A percentile compares a stretch with the other conserved stretches of the same genome.
Evolutionary conservation across 2,113 vertebrate genomes (phyloP).

Genomic region (Sinocyclocheilus rhinocerous): DNA sequence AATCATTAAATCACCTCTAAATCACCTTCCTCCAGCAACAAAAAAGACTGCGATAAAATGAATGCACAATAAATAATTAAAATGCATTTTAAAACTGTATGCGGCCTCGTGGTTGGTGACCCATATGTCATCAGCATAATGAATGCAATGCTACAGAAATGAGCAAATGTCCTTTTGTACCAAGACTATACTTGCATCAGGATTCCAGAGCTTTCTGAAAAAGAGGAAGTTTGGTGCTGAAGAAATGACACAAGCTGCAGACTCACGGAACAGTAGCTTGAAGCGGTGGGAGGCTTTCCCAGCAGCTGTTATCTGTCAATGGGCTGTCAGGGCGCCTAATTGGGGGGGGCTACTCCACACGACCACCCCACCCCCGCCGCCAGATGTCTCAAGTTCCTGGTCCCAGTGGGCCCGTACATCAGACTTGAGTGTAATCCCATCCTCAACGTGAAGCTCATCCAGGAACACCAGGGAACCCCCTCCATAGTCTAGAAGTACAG

Average conservation of each 20-base stretch:
- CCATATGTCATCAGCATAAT: neutral
- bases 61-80: neutral
- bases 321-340: constrained; percentile 62
- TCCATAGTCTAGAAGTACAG: constrained; percentile 52
- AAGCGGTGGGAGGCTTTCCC: constrained; percentile 54
- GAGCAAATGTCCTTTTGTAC: neutral
- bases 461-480: constrained; percentile 57
- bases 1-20: neutral
- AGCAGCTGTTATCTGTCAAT: constrained; percentile 69
- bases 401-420: constrained; percentile 55
- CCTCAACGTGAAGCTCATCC: constrained; percentile 32
- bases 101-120: neutral
- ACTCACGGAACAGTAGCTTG: constrained; percentile 51
- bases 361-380: constrained; percentile 55
- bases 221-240: neutral
- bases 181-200: neutral
- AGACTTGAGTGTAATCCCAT: constrained; percentile 49
- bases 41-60: neutral
- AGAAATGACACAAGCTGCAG: constrained; percentile 48
- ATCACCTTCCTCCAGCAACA: neutral
- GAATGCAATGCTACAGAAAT: neutral
- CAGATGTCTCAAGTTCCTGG: constrained; percentile 60
- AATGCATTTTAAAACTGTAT: neutral
- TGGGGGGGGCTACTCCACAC: constrained; percentile 45
- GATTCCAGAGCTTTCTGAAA: constrained; percentile 10